Percentiles rank a stretch among this genome's conserved stretches.
phyloP scores from a whole-genome alignment of 2,797 vertebrate genomes.

The Gouania willdenowi region DNA sequence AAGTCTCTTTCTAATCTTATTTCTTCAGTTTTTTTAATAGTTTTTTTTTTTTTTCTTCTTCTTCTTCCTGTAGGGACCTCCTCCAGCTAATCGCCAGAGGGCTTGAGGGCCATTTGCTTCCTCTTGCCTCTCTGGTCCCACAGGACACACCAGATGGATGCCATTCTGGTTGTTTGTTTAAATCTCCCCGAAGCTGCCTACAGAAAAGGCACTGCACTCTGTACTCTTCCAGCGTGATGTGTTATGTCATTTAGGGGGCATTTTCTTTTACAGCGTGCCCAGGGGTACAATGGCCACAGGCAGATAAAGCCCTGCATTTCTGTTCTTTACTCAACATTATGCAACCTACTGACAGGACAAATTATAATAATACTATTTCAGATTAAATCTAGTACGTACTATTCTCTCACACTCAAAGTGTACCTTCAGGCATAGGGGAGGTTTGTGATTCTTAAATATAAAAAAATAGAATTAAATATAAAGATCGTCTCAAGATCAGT shows the following conservation, averaged over 20 bases:
- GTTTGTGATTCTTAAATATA: no score
- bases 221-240: constrained; percentile 16
- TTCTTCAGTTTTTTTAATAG: constrained; percentile 4
- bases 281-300: background rate
- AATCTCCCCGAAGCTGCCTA: constrained; percentile 33
- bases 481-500: no score
- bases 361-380: no score
- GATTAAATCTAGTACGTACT: no score
- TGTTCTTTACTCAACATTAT: constrained; percentile 5
- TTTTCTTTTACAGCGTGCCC: constrained; percentile 6
- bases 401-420: no score
- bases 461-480: no score
- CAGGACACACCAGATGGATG: constrained; percentile 50
- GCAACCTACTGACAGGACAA: no score
- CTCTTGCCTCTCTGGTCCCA: constrained; percentile 43
- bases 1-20: constrained; percentile 14
- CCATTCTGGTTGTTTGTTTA: constrained; percentile 45
- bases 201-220: constrained; percentile 5
- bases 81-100: constrained; percentile 49
- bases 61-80: constrained; percentile 42
- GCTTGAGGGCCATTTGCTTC: constrained; percentile 46
- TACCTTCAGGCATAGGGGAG: no score
- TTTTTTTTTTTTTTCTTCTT: background rate
- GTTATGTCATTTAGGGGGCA: constrained; percentile 6
- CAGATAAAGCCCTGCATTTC: background rate